Percentiles rank a stretch among this genome's conserved stretches.
Conservation (phyloP, 1,140 invertebrate genomes). For the Phenacoccus solenopsis region DNA sequence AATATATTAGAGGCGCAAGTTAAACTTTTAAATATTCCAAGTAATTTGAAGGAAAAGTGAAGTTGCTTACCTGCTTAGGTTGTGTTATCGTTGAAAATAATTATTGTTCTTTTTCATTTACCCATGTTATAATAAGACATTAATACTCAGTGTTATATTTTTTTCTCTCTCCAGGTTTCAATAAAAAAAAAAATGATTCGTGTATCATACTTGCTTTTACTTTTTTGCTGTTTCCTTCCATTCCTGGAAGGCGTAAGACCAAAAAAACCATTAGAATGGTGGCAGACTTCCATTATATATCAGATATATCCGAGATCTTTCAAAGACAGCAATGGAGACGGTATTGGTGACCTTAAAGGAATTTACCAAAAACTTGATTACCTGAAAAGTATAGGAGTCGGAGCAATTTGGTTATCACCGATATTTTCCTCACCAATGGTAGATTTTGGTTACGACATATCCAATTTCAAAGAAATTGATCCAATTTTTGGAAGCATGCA, state of each 20-base stretch:
- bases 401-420: conserved; percentile 56
- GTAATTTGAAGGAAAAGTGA: too few species aligned
- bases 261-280: conserved; percentile 44
- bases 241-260: neutral
- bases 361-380: conserved; percentile 47
- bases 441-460: conserved; percentile 61
- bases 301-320: conserved; percentile 69
- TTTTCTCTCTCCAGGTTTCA: too few species aligned
- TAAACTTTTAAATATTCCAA: too few species aligned
- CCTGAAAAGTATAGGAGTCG: conserved; percentile 48
- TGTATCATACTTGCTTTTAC: neutral
- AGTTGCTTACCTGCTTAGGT: too few species aligned
- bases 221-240: neutral
- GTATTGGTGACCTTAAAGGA: conserved; percentile 57
- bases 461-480: conserved; percentile 42
- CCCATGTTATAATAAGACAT: too few species aligned
- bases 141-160: too few species aligned
- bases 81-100: too few species aligned
- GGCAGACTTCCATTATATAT: conserved; percentile 55
- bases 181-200: neutral
- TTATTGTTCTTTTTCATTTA: too few species aligned
- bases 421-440: conserved; percentile 54
- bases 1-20: too few species aligned
- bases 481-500: conserved; percentile 37
- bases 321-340: conserved; percentile 61